A percentile compares a stretch with the other conserved stretches of the same genome.
phyloP scores from a whole-genome alignment of 2,113 vertebrate species.

The Macquaria australasica region DNA sequence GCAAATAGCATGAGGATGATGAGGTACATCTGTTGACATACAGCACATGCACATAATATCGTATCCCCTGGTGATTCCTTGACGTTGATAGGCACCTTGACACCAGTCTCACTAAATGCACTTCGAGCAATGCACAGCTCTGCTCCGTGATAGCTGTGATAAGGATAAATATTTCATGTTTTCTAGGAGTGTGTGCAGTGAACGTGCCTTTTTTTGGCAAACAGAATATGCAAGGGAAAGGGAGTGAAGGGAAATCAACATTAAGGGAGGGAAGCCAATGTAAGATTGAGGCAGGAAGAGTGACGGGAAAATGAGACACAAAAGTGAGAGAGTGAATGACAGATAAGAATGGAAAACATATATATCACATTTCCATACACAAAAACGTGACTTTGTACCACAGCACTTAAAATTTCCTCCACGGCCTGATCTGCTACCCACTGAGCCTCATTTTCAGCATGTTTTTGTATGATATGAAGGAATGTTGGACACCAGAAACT shows the following conservation, averaged over 20 bases:
- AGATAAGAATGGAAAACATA: background rate
- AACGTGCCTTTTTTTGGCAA: slow-evolving; percentile 8
- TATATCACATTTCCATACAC: background rate
- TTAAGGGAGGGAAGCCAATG: background rate
- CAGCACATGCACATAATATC: slow-evolving; percentile 30
- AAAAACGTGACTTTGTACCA: background rate
- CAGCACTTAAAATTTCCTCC: background rate
- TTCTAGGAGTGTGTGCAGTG: slow-evolving; percentile 8
- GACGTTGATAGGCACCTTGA: slow-evolving; percentile 11
- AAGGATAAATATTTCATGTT: slow-evolving; percentile 54
- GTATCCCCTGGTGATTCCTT: slow-evolving; percentile 27
- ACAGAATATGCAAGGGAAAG: background rate
- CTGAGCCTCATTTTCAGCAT: background rate
- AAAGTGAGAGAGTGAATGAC: background rate
- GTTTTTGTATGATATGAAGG: slow-evolving; percentile 7
- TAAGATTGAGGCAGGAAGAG: slow-evolving; percentile 9
- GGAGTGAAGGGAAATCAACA: slow-evolving; percentile 8
- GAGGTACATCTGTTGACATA: slow-evolving; percentile 9
- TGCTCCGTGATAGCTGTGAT: slow-evolving; percentile 51
- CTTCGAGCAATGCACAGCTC: background rate
- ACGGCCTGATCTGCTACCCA: background rate
- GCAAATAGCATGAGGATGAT: slow-evolving; percentile 18
- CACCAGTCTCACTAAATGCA: slow-evolving; percentile 25
- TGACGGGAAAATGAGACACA: background rate
- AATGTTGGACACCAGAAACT: slow-evolving; percentile 1